These are phyloP conservation scores for Otolemur crassicaudatus DNA, from an alignment of 2,797 vertebrate genomes.

Conservation along the genomic window DNA sequence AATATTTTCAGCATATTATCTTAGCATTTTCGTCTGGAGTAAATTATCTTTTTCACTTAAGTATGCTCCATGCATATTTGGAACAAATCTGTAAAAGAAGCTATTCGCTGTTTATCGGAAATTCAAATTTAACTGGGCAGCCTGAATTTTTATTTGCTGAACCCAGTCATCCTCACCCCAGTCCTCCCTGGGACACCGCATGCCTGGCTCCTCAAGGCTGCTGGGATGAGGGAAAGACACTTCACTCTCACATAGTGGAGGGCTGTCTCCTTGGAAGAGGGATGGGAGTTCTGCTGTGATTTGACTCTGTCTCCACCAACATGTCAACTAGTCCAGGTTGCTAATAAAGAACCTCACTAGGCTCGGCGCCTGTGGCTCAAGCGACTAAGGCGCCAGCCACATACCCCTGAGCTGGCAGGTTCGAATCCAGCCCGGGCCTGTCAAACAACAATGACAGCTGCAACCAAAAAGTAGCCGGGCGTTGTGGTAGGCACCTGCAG, in stretches of 20 bases:
- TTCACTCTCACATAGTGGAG: not conserved
- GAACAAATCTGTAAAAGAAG: not conserved
- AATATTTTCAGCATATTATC: conserved; percentile 3
- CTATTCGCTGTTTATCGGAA: not conserved
- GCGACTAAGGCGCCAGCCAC: too few relatives aligned
- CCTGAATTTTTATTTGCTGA: not conserved
- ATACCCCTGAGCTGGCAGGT: too few relatives aligned
- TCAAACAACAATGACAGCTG: too few relatives aligned
- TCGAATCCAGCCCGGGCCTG: too few relatives aligned
- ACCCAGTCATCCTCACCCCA: not conserved
- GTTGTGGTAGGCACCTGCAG: too few relatives aligned
- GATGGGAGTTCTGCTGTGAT: not conserved
- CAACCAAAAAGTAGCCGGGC: too few relatives aligned
- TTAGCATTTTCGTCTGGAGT: not conserved
- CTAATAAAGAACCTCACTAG: not conserved
- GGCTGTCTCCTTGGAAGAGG: not conserved
- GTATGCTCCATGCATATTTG: not conserved
- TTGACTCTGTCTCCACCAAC: not conserved
- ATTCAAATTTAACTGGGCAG: not conserved
- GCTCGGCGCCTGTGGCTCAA: too few relatives aligned
- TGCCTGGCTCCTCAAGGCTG: not conserved
- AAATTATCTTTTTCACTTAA: conserved; percentile 20
- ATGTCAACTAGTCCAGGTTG: not conserved
- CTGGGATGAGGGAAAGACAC: not conserved
- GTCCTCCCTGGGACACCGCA: not conserved